Evolutionary conservation across 2,113 vertebrate genomes (phyloP).

Genomic region (Vidua chalybeata): DNA sequence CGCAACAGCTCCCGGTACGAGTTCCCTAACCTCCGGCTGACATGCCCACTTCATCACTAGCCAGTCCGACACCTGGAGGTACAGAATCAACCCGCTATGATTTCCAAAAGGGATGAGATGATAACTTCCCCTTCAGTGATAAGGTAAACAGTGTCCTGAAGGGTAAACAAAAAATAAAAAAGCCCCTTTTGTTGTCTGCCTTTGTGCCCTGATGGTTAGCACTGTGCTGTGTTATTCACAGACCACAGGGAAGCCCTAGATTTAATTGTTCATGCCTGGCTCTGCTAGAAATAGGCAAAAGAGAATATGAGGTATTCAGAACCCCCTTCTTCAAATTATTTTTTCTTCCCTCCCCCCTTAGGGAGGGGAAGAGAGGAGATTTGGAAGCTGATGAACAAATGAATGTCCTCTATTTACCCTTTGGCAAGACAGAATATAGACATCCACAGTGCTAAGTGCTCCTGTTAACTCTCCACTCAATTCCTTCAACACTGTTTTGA

Average conservation of each 20-base stretch:
- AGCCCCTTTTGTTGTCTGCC: constrained; percentile 65
- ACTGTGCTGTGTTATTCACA: constrained; percentile 73
- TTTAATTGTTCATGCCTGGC: constrained; percentile 77
- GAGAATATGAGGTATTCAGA: constrained; percentile 66
- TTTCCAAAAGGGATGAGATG: constrained; percentile 70
- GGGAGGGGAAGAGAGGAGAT: constrained; percentile 40
- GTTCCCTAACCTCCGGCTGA: constrained; percentile 57
- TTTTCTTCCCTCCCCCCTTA: constrained; percentile 37
- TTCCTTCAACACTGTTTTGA: not conserved
- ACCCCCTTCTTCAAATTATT: constrained; percentile 59
- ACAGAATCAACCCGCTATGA: constrained; percentile 52
- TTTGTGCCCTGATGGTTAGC: constrained; percentile 74
- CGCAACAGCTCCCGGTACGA: constrained; percentile 37
- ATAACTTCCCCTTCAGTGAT: constrained; percentile 72
- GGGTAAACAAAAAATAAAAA: constrained; percentile 79
- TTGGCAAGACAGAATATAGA: constrained; percentile 70
- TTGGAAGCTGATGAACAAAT: constrained; percentile 72
- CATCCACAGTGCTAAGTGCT: constrained; percentile 52
- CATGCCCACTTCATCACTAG: constrained; percentile 60
- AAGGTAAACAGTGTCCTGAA: constrained; percentile 83
- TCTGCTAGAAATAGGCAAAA: constrained; percentile 68
- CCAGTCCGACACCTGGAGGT: constrained; percentile 50
- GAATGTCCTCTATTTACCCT: constrained; percentile 78
- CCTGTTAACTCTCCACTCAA: constrained; percentile 49
- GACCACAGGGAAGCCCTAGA: constrained; percentile 77